Conservation (phyloP, 2,888 invertebrate species). For the Drosophila yooni region DNA sequence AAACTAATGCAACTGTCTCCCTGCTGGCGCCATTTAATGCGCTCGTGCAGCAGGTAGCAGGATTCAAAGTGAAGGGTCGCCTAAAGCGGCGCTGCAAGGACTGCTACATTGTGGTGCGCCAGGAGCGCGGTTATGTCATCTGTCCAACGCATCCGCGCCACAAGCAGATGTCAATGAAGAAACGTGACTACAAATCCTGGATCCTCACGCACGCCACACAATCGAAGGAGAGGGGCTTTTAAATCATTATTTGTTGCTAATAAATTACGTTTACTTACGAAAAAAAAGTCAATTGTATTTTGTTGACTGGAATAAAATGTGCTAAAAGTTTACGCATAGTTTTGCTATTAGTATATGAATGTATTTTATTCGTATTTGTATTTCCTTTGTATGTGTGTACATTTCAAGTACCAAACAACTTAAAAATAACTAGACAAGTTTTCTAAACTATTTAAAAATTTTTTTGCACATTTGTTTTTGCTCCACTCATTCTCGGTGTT, state of each 20-base stretch:
- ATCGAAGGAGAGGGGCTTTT: conserved; percentile 84
- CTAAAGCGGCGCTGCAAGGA: conserved; percentile 91
- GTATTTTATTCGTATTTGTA: background rate
- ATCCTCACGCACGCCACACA: conserved; percentile 91
- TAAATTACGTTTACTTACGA: conserved; percentile 15
- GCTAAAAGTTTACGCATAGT: too few relatives aligned
- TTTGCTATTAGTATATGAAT: background rate
- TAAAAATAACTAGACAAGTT: background rate
- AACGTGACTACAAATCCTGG: conserved; percentile 90
- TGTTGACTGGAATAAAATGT: conserved; percentile 22
- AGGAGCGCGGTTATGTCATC: conserved; percentile 89
- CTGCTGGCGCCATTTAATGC: conserved; percentile 76
- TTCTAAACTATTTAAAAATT: background rate
- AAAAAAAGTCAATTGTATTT: conserved; percentile 7
- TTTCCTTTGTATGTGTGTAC: background rate
- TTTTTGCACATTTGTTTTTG: background rate
- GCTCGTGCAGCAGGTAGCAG: conserved; percentile 85
- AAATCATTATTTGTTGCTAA: conserved; percentile 26
- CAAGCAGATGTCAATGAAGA: conserved; percentile 91
- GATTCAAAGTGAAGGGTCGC: conserved; percentile 90
- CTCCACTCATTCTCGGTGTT: background rate
- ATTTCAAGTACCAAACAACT: background rate
- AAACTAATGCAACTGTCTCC: conserved; percentile 10
- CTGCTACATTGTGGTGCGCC: conserved; percentile 90
- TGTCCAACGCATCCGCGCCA: conserved; percentile 92